These are phyloP conservation scores for Metopolophium dirhodum DNA, from an alignment of 1,140 invertebrate species.

Conservation along the genomic window DNA sequence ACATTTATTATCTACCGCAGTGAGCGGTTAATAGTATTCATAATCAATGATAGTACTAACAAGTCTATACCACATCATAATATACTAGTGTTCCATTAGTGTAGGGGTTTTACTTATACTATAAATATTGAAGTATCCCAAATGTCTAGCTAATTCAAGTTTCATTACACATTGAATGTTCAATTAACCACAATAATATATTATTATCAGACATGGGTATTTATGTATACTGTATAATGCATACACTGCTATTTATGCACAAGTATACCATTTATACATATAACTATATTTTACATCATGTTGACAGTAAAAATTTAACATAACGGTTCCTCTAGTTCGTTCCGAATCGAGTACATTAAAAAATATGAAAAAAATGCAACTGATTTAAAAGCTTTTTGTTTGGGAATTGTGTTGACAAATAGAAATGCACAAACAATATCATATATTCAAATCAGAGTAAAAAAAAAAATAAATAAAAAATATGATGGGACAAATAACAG, in stretches of 20 bases:
- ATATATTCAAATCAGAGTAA: not conserved
- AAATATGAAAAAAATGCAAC: not conserved
- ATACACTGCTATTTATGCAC: not conserved
- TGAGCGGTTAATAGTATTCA: too few relatives aligned
- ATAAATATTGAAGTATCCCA: not conserved
- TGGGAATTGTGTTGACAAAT: not conserved
- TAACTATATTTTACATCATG: not conserved
- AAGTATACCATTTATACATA: not conserved
- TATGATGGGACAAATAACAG: not conserved
- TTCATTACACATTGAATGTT: not conserved
- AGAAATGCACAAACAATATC: not conserved
- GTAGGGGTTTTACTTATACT: not conserved
- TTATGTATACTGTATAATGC: too few relatives aligned
- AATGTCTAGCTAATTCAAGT: not conserved
- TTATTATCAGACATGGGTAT: too few relatives aligned
- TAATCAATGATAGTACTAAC: too few relatives aligned
- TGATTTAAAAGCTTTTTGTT: constrained; percentile 6
- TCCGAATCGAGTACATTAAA: not conserved
- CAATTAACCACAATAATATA: not conserved
- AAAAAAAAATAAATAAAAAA: not conserved
- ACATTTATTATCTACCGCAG: too few relatives aligned
- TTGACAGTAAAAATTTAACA: not conserved
- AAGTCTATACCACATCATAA: too few relatives aligned
- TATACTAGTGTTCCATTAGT: not conserved
- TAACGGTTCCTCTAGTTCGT: not conserved